Conservation (phyloP, 2,113 vertebrate genomes). For the Anguilla rostrata region DNA sequence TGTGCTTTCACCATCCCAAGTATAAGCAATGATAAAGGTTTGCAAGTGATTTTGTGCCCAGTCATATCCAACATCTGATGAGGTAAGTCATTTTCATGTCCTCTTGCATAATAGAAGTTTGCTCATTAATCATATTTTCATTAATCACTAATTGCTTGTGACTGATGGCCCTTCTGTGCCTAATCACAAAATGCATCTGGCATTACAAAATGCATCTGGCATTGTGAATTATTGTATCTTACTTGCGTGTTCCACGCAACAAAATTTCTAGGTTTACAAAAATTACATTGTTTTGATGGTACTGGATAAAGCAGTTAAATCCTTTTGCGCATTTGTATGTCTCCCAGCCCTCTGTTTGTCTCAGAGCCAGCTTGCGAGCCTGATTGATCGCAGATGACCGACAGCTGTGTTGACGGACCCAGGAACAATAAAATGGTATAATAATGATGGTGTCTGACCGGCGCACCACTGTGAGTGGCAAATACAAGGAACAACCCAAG, state of each 20-base stretch:
- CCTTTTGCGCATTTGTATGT: no score
- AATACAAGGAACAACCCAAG: no score
- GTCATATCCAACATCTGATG: not conserved
- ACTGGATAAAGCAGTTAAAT: no score
- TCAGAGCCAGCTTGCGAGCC: no score
- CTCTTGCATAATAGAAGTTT: not conserved
- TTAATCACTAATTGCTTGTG: not conserved
- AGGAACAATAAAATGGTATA: no score
- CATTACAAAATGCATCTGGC: no score
- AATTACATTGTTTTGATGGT: no score
- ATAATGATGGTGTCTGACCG: no score
- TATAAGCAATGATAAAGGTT: not conserved
- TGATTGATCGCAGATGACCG: no score
- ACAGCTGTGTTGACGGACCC: no score
- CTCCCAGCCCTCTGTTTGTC: no score
- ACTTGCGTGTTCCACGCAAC: not conserved
- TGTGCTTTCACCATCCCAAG: not conserved
- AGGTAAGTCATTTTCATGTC: not conserved
- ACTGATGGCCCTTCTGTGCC: not conserved
- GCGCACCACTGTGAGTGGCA: no score
- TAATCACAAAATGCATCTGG: not conserved
- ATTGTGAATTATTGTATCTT: not conserved
- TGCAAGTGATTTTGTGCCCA: not conserved
- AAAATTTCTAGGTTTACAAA: not conserved
- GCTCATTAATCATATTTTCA: not conserved